Base-by-base conservation (phyloP, 1,140 invertebrate genomes). In the Bombus terrestris region DNA sequence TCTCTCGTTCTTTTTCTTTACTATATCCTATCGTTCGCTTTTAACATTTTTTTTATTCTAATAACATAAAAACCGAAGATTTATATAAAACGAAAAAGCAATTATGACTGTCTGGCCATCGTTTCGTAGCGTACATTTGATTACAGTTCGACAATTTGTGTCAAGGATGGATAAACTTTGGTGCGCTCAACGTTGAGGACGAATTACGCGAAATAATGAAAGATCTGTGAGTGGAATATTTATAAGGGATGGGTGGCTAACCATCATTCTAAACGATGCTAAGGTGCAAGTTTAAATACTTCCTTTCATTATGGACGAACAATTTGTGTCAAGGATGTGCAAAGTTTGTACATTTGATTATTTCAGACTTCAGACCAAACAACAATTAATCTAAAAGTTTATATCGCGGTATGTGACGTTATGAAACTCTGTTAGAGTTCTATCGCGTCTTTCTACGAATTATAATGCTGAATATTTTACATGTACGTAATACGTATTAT, bases 81-180 rank as follows among this genome's bases (percentile, higher is more conserved):
- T 66, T 66, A 3, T 35, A 8, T 2, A 32, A n/a, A 66, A 66
- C 2, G 15, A 66, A 66, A 13, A 28, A 13, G 73, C 32, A 53
- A 53, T 35, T 53, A 72, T 13, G 47, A 25, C 72, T 81, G 59
- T 32, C 32, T n/a, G 41, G 28, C 22, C 15, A 47, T 13, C 35
- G 12, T 75, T 76, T 66, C 32, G 41, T 53, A 76, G 25, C 32
- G 80, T 32, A 62, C 22, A 13, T 83, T 47, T 69, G 77, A 80
- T 69, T 79, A 86, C 87, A 71, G 76, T 89, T 86, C 77, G 79
- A 77, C 66, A 32, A 80, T 89, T 83, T 66, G 87, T 89, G 87
- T 89, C 88, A 89, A 89, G 87, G 88, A 81, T 89, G 75, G 85
- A 89, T 86, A 86, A 89, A 83, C 75, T 89, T 89, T 86, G 57